These are phyloP conservation scores for Drosophila suboccidentalis DNA, from an alignment of 2,888 invertebrate species.

Conservation along the genomic window DNA sequence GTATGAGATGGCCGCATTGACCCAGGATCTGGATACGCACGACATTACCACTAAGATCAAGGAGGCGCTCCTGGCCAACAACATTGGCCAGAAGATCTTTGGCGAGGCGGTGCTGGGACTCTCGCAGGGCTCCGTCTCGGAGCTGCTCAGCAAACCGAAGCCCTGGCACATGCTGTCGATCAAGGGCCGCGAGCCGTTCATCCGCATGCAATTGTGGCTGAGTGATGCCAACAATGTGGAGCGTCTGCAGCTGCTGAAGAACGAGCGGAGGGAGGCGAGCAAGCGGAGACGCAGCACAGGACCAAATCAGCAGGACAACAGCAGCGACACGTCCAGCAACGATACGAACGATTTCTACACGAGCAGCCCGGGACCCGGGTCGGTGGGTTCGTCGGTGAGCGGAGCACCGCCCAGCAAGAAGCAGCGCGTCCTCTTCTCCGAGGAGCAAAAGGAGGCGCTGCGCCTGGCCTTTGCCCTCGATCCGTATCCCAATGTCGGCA, in stretches of 20 bases:
- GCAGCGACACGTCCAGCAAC: constrained; percentile 94
- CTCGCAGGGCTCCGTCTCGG: constrained; percentile 98
- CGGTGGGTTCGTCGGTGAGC: constrained; percentile 85
- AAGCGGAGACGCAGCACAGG: constrained; percentile 94
- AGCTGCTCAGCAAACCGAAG: constrained; percentile 98
- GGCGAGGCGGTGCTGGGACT: constrained; percentile 98
- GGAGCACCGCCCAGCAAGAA: constrained; percentile 96
- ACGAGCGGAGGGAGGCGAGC: constrained; percentile 95
- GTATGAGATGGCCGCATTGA: constrained; percentile 98
- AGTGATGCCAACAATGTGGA: constrained; percentile 98
- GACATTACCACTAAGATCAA: constrained; percentile 98
- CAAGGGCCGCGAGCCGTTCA: constrained; percentile 98
- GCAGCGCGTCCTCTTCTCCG: constrained; percentile 98
- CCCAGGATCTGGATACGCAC: constrained; percentile 98
- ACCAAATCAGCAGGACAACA: constrained; percentile 93
- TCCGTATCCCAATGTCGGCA: constrained; percentile 98
- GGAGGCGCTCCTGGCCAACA: constrained; percentile 97
- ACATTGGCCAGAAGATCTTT: constrained; percentile 99
- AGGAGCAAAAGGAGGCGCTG: constrained; percentile 98
- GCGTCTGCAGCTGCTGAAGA: constrained; percentile 95
- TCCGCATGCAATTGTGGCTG: constrained; percentile 98
- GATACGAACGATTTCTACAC: constrained; percentile 96
- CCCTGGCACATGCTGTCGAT: constrained; percentile 99
- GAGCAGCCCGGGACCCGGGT: constrained; percentile 91
- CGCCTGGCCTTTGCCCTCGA: constrained; percentile 97